phyloP scores from a whole-genome alignment of 2,113 vertebrate species.

The Solenodon paradoxus region DNA sequence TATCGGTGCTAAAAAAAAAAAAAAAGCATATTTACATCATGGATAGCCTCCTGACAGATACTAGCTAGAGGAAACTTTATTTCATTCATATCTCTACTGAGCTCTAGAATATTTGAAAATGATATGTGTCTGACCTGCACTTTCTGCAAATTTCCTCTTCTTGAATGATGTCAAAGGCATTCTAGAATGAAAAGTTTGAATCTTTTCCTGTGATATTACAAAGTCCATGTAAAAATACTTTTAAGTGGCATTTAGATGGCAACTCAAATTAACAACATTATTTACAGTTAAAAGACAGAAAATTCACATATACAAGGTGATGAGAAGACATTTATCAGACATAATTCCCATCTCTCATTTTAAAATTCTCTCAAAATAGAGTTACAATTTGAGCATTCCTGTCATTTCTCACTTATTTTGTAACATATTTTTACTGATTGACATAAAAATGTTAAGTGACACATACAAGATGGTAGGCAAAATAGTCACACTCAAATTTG shows the following conservation, averaged over 20 bases:
- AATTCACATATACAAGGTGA: background rate
- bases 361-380: background rate
- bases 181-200: background rate
- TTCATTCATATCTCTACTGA: background rate
- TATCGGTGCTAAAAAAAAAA: background rate
- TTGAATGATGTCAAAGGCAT: background rate
- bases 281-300: background rate
- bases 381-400: background rate
- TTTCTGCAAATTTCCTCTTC: background rate
- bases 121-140: background rate
- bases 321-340: background rate
- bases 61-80: background rate
- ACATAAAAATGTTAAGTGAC: background rate
- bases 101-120: slow-evolving; percentile 3
- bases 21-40: background rate
- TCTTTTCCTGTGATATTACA: slow-evolving; percentile 53
- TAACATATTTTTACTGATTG: background rate
- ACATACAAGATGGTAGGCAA: background rate
- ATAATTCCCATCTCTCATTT: background rate
- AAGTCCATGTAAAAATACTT: slow-evolving; percentile 20
- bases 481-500: background rate
- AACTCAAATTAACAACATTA: slow-evolving; percentile 27
- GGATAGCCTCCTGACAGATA: background rate
- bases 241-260: background rate
- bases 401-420: background rate